Evolutionary conservation across 2,797 vertebrate species (phyloP).

Genomic region (Holocentrus rufus): DNA sequence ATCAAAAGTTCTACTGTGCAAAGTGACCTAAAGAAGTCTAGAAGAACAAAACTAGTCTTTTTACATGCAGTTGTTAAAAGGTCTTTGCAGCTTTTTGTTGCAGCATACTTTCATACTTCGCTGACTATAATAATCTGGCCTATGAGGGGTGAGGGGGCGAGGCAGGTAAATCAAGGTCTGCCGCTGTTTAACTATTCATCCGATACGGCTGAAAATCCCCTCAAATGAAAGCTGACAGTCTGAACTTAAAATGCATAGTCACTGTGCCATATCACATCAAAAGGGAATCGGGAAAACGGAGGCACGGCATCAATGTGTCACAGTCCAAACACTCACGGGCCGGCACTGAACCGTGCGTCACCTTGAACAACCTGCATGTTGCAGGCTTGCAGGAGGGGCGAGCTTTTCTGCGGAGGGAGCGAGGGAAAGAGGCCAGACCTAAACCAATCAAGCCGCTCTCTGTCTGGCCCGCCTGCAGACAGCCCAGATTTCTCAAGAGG

Average conservation of each 20-base stretch:
- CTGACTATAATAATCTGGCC: too few species aligned
- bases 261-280: slow-evolving; percentile 66
- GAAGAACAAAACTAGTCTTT: too few species aligned
- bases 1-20: not conserved
- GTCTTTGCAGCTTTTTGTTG: too few species aligned
- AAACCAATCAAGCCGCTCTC: slow-evolving; percentile 42
- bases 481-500: slow-evolving; percentile 47
- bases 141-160: too few species aligned
- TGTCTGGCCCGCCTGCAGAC: slow-evolving; percentile 45
- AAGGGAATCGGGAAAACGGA: slow-evolving; percentile 28
- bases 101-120: too few species aligned
- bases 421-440: slow-evolving; percentile 7
- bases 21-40: too few species aligned
- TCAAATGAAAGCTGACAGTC: slow-evolving; percentile 70
- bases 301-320: slow-evolving; percentile 62
- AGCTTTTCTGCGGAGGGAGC: slow-evolving; percentile 32
- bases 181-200: slow-evolving; percentile 21
- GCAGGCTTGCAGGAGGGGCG: slow-evolving; percentile 14
- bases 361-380: slow-evolving; percentile 54
- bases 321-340: slow-evolving; percentile 40
- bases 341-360: slow-evolving; percentile 47
- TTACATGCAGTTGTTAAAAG: too few species aligned
- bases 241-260: slow-evolving; percentile 74
- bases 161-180: slow-evolving; percentile 7
- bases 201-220: slow-evolving; percentile 18